phyloP scores from a whole-genome alignment of 2,113 vertebrate genomes.

The Phainopepla nitens region DNA sequence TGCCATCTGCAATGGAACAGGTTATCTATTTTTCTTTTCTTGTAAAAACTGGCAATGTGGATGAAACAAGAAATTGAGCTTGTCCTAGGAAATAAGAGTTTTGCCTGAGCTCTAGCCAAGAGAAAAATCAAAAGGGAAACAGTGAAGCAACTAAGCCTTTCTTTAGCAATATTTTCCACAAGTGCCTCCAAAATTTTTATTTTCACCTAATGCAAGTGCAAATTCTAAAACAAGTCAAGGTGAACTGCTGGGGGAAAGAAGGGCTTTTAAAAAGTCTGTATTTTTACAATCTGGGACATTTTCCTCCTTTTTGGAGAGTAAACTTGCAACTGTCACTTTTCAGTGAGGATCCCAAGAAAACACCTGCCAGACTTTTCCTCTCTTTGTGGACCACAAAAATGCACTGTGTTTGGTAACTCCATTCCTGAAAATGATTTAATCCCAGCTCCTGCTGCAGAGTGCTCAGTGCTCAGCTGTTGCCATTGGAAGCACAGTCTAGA shows the following conservation, averaged over 20 bases:
- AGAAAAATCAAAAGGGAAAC: background rate
- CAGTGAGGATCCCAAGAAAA: background rate
- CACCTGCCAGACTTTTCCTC: background rate
- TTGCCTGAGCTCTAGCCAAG: background rate
- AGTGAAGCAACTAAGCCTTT: background rate
- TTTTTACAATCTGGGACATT: background rate
- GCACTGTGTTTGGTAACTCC: background rate
- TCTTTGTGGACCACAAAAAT: background rate
- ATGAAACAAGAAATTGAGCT: background rate
- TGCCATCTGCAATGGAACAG: background rate
- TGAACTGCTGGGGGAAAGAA: background rate
- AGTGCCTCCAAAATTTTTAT: background rate
- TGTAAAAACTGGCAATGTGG: background rate
- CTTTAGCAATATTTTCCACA: background rate
- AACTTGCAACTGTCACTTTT: background rate
- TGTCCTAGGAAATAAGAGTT: background rate
- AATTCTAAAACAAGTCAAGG: background rate
- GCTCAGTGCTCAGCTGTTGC: background rate
- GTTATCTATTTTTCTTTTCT: background rate
- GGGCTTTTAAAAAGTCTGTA: background rate
- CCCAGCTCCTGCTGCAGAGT: background rate
- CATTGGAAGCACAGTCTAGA: constrained; percentile 9
- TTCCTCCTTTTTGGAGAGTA: background rate
- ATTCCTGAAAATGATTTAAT: background rate
- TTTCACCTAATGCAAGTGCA: background rate